Base-by-base conservation (phyloP, 2,113 vertebrate genomes). In the Cheilinus undulatus region DNA sequence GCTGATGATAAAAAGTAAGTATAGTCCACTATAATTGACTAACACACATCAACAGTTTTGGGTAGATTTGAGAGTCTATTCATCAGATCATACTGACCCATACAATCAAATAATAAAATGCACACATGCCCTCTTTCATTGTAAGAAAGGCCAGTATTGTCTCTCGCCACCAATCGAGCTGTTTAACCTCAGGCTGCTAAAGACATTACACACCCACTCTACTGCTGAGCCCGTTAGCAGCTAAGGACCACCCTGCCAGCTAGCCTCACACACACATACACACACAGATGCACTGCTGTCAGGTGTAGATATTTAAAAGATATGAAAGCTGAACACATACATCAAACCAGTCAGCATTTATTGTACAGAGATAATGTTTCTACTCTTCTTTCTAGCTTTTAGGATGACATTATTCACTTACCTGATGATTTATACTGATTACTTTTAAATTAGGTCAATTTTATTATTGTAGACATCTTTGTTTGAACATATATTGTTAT, bases 201-300 rank as follows among this genome's bases (percentile, higher is more conserved):
- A 92, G 73, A 84, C 87, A 91, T 93, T 88, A 90, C 69, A 85
- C 80, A 65, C 71, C 64, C 83, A 80, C 80, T 75, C 50, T 17
- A 30, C 84, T 77, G 77, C 76, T 79, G 78, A 86, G 69, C 81
- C 85, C 84, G 86, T 82, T 86, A 64, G 83, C 45, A 63, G 73
- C 76, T 60, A 69, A 59, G 76, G 92, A 93, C 91, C 92, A 93
- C 92, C 91, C 90, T 86, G 88, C 76, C 85, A 83, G 86, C 68
- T 34, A 30, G 42, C 64, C 46, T 15, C 54, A 65, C 34, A 54
- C 61, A 22, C 71, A 57, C 57, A 14, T 24, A 48, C 51, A 57
- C 43, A 49, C 40, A 27, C 69, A 52, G 43, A 40, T 72, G n/a
- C 65, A 20, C 69, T 42, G 57, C 59, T 71, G 70, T 90, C 83